A percentile compares a stretch with the other conserved stretches of the same genome.
Evolutionary conservation across 2,113 vertebrate species (phyloP).

Genomic region (Myocastor coypus): DNA sequence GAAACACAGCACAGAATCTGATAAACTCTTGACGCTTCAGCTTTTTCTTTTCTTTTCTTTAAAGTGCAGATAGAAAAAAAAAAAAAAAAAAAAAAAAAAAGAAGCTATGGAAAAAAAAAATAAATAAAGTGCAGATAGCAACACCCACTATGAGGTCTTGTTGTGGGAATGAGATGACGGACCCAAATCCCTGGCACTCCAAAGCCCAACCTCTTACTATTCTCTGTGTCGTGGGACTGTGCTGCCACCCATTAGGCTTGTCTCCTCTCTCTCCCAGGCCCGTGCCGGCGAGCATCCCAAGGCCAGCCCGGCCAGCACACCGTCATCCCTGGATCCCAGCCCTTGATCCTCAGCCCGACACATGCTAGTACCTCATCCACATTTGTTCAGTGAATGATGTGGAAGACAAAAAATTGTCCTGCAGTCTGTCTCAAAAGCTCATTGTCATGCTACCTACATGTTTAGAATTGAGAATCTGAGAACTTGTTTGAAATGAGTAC

Average conservation of each 20-base stretch:
- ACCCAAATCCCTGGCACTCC: background rate
- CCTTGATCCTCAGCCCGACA: background rate
- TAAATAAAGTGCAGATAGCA: background rate
- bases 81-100: no score
- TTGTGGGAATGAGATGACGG: background rate
- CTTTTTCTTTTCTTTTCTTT: slow-evolving; percentile 52
- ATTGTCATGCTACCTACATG: background rate
- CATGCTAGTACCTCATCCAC: background rate
- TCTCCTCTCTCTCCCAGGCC: background rate
- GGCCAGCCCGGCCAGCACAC: background rate
- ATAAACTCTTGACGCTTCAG: background rate
- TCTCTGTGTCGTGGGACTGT: background rate
- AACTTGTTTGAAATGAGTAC: background rate
- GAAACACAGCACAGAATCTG: no score
- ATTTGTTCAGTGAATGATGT: slow-evolving; percentile 33
- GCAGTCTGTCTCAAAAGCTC: background rate
- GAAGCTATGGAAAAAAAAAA: no score
- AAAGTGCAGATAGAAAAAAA: background rate
- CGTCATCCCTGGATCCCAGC: background rate
- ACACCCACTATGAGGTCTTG: background rate
- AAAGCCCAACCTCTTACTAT: slow-evolving; percentile 23
- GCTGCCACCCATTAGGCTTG: no score
- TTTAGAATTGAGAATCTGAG: background rate
- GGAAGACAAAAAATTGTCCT: background rate
- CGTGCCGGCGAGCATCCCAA: background rate